Evolutionary conservation across 2,888 invertebrate genomes (phyloP), one percentile per base, ranked within the genome.

Genomic region (Drosophila gaucha): DNA sequence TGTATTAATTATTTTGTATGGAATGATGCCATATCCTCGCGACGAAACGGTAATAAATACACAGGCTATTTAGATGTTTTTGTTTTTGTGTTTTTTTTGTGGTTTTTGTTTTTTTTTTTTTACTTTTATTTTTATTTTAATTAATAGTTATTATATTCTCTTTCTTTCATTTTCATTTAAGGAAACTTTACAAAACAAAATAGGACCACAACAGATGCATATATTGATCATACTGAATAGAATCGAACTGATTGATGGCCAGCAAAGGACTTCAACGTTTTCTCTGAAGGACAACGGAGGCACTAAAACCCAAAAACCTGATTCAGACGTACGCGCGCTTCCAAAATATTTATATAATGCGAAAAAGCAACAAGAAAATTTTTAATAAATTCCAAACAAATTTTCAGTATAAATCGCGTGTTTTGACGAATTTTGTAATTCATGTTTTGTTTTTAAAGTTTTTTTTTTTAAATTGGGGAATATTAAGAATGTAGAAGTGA

Each of bases 181-280:
- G 86, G 89, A 86, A 89, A 88, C 86, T 89, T 86, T 89, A 88
- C 86, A 89, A 88, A 89, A 89, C 89, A 88, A 89, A 88, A 89
- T 78, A 86, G 86, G 84, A 83, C 86, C 85, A 77, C 89, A 86
- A 88, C 85, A 89, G 77, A 86, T 76, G 84, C 88, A 74, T 74
- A 58, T 77, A 52, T 85, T 74, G 86, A 78, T 76, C 75, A 67
- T 78, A 83, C 65, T 74, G 74, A 83, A 83, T 68, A 67, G 60
- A 88, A 83, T 76, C 68, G 52, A 83, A 83, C 79, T 75, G 87
- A 77, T 67, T 76, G 51, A 67, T 73, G 80, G 71, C 62, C 66
- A 74, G 76, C 84, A 77, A 68, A 78, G 60, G 62, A 85, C 67
- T 67, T 68, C 67, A 68, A 87, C 63, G 78, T 84, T 76, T 80